Conservation (phyloP, 1,140 invertebrate genomes). For the Drosophila azteca region DNA sequence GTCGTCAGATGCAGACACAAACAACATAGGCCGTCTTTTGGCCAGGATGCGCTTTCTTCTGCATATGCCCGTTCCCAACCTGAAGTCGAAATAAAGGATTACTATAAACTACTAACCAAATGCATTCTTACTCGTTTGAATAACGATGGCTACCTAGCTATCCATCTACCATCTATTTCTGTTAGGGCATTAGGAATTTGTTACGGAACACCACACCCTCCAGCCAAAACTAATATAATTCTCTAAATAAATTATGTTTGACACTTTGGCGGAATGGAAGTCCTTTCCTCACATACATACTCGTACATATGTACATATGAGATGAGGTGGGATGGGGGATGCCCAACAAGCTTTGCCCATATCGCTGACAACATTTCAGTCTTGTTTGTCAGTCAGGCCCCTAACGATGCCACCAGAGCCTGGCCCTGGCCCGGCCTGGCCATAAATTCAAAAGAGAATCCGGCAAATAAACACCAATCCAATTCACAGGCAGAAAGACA, state of each 20-base stretch:
- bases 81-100: too few relatives aligned
- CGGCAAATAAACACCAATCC: slow-evolving; percentile 37
- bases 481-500: slow-evolving; percentile 5
- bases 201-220: background rate
- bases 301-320: background rate
- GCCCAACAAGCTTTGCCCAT: slow-evolving; percentile 7
- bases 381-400: slow-evolving; percentile 23
- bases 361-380: slow-evolving; percentile 24
- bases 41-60: too few relatives aligned
- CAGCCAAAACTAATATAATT: background rate
- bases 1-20: too few relatives aligned
- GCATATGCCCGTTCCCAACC: too few relatives aligned
- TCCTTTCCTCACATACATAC: too few relatives aligned
- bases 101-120: too few relatives aligned
- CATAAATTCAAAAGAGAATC: slow-evolving; percentile 44
- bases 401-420: background rate
- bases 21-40: too few relatives aligned
- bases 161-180: too few relatives aligned
- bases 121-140: too few relatives aligned
- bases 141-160: too few relatives aligned
- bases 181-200: background rate
- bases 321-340: background rate
- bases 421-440: slow-evolving; percentile 6
- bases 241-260: slow-evolving; percentile 13
- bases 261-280: background rate